Evolutionary conservation across 2,888 invertebrate genomes (phyloP).

Genomic region (Chouioia cunea): DNA sequence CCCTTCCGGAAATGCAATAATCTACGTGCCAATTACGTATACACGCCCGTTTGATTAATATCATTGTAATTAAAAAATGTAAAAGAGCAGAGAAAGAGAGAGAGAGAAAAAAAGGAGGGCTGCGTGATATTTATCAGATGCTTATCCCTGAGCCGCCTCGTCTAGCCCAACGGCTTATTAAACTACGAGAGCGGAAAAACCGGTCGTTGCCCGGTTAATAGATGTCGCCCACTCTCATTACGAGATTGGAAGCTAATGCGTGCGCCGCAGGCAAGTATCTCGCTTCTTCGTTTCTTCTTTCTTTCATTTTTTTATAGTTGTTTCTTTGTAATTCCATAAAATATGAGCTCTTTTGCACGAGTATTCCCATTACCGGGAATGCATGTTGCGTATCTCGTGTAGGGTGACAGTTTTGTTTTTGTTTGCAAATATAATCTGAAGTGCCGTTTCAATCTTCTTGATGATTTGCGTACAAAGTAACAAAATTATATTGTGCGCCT

Average conservation of each 20-base stretch:
- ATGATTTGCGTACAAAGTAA: constrained; percentile 17
- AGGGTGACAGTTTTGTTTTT: constrained; percentile 7
- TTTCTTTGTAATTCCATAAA: constrained; percentile 24
- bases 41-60: constrained; percentile 37
- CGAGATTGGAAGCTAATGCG: constrained; percentile 41
- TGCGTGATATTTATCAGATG: constrained; percentile 43
- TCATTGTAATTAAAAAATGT: constrained; percentile 45
- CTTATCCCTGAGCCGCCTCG: constrained; percentile 25
- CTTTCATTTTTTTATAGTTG: too few species aligned
- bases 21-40: constrained; percentile 38
- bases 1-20: constrained; percentile 38
- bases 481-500: constrained; percentile 12
- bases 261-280: background rate
- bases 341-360: constrained; percentile 14
- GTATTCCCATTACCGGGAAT: constrained; percentile 27
- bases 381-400: constrained; percentile 6
- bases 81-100: constrained; percentile 20
- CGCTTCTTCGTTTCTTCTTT: background rate
- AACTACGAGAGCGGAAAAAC: constrained; percentile 36
- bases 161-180: constrained; percentile 19
- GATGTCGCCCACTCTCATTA: constrained; percentile 47
- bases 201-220: constrained; percentile 43
- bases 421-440: constrained; percentile 9
- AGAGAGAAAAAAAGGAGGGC: background rate
- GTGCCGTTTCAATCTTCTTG: constrained; percentile 8